phyloP scores from a whole-genome alignment of 2,888 invertebrate genomes.

The Macrostomum cliftonense region DNA sequence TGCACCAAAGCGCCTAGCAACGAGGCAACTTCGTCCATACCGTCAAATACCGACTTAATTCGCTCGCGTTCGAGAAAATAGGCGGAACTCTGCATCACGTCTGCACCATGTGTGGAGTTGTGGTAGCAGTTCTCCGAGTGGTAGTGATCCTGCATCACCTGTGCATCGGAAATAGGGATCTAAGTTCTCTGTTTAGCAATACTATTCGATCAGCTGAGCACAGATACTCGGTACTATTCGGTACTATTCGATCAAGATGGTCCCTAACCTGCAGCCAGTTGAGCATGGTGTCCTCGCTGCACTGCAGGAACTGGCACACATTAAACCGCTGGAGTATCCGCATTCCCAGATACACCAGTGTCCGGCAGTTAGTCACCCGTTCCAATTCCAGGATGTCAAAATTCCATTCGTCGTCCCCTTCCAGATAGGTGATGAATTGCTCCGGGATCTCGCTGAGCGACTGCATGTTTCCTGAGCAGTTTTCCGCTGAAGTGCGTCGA shows the following conservation, averaged over 20 bases:
- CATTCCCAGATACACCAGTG: slow-evolving; percentile 67
- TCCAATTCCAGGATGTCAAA: slow-evolving; percentile 6
- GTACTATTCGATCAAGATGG: too few relatives aligned
- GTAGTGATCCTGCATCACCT: slow-evolving; percentile 71
- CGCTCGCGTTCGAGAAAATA: slow-evolving; percentile 71
- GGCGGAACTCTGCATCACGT: slow-evolving; percentile 75
- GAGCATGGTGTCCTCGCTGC: slow-evolving; percentile 55
- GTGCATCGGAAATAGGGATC: too few relatives aligned
- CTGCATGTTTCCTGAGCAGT: background rate
- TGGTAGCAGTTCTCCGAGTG: slow-evolving; percentile 76
- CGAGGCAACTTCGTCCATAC: slow-evolving; percentile 43
- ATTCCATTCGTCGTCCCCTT: slow-evolving; percentile 4
- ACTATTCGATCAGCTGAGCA: too few relatives aligned
- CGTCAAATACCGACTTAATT: slow-evolving; percentile 43
- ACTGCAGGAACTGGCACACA: slow-evolving; percentile 59
- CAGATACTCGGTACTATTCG: too few relatives aligned
- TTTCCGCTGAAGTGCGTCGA: too few relatives aligned
- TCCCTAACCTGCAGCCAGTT: slow-evolving; percentile 58
- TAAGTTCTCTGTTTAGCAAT: too few relatives aligned
- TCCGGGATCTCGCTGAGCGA: slow-evolving; percentile 3
- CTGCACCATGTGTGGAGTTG: slow-evolving; percentile 92
- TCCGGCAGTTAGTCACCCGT: background rate
- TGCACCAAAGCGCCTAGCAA: slow-evolving; percentile 80
- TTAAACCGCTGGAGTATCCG: slow-evolving; percentile 67
- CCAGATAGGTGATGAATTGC: background rate